phyloP scores from a whole-genome alignment of 2,888 invertebrate genomes.

The Cheilosia impressa region DNA sequence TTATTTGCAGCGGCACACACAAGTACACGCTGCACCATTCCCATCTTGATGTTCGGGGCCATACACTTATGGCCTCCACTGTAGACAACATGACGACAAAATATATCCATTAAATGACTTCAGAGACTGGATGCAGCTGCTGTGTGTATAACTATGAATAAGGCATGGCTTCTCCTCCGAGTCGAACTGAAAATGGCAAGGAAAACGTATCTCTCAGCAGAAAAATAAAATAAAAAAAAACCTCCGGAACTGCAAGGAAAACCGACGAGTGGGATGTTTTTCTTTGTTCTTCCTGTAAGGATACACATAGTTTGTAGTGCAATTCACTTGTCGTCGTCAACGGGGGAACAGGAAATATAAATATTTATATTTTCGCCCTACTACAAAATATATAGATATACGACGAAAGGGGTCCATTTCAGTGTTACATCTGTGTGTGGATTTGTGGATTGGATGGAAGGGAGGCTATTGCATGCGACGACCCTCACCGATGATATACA shows the following conservation, averaged over 20 bases:
- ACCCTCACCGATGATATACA: conserved; percentile 33
- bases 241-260: conserved; percentile 40
- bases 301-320: conserved; percentile 37
- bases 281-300: conserved; percentile 62
- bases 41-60: conserved; percentile 43
- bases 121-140: conserved; percentile 62
- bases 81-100: conserved; percentile 73
- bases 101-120: conserved; percentile 72
- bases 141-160: conserved; percentile 14
- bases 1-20: conserved; percentile 20
- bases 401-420: conserved; percentile 42
- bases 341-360: conserved; percentile 53
- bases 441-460: conserved; percentile 4
- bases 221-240: conserved; percentile 15
- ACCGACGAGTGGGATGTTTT: conserved; percentile 61
- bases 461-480: not conserved
- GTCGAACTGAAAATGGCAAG: conserved; percentile 61
- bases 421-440: conserved; percentile 1
- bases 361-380: conserved; percentile 70
- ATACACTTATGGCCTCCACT: conserved; percentile 67
- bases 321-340: conserved; percentile 28
- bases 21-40: conserved; percentile 3
- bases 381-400: conserved; percentile 18
- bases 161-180: conserved; percentile 36
- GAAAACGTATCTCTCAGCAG: conserved; percentile 33